Conservation (phyloP, 2,113 vertebrate genomes). For the Cryptotis parvus region DNA sequence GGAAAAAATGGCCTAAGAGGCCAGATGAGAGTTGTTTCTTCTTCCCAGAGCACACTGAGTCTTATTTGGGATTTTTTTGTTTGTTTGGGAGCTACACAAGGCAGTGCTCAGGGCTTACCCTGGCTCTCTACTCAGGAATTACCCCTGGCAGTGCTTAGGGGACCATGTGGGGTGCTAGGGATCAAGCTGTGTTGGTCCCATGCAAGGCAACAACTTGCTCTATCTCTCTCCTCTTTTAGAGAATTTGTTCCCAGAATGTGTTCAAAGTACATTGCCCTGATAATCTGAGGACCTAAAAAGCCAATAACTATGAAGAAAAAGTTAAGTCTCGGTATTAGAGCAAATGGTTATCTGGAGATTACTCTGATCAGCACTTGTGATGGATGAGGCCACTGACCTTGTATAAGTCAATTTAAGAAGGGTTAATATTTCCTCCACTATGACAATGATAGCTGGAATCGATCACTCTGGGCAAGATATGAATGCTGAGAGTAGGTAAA, state of each 20-base stretch:
- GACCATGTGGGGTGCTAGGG: too few relatives aligned
- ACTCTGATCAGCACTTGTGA: neutral
- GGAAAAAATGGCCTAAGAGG: neutral
- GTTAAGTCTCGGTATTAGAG: neutral
- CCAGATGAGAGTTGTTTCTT: constrained; percentile 13
- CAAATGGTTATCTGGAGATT: neutral
- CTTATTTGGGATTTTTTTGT: neutral
- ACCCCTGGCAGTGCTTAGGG: too few relatives aligned
- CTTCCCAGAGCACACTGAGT: neutral
- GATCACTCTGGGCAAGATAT: too few relatives aligned
- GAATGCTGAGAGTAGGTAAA: too few relatives aligned
- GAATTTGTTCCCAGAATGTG: constrained; percentile 29
- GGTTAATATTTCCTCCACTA: constrained; percentile 43
- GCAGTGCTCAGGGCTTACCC: too few relatives aligned
- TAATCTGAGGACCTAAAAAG: constrained; percentile 27
- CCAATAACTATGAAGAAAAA: constrained; percentile 38
- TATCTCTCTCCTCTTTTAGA: neutral
- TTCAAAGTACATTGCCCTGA: constrained; percentile 49
- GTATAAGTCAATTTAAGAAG: constrained; percentile 35
- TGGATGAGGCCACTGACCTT: constrained; percentile 15
- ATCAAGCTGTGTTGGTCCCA: too few relatives aligned
- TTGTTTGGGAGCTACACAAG: too few relatives aligned
- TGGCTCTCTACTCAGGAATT: too few relatives aligned
- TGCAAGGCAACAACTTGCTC: too few relatives aligned
- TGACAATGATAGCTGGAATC: too few relatives aligned